These are phyloP conservation scores for Merodon equestris DNA, from an alignment of 2,888 invertebrate genomes.

Conservation along the genomic window DNA sequence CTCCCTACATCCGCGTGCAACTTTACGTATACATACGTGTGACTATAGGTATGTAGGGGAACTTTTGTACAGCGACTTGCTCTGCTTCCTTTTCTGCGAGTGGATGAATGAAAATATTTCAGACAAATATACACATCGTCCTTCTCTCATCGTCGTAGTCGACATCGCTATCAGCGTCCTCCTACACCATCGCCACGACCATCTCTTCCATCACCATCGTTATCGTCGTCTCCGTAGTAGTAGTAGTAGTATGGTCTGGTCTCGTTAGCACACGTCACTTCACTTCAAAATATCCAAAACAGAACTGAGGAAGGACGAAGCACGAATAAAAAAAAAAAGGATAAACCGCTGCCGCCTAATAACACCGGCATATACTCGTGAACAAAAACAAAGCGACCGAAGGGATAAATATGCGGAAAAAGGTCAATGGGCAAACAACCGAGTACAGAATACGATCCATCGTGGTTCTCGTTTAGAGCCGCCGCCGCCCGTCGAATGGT, in stretches of 20 bases:
- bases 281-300: constrained; percentile 65
- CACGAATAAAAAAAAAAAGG: constrained; percentile 37
- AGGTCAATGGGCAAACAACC: constrained; percentile 54
- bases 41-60: neutral
- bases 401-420: constrained; percentile 63
- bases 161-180: neutral
- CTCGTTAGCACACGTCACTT: constrained; percentile 67
- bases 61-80: constrained; percentile 18
- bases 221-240: constrained; percentile 12
- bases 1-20: constrained; percentile 43
- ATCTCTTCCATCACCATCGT: constrained; percentile 5
- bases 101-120: constrained; percentile 62
- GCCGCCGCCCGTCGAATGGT: constrained; percentile 3
- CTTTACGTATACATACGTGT: constrained; percentile 21
- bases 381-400: constrained; percentile 53
- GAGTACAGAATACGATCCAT: constrained; percentile 21
- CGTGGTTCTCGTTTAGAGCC: constrained; percentile 16
- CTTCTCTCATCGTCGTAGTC: constrained; percentile 36
- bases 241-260: constrained; percentile 36
- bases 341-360: constrained; percentile 58
- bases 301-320: constrained; percentile 30
- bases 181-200: constrained; percentile 22
- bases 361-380: constrained; percentile 44
- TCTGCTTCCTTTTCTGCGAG: constrained; percentile 59
- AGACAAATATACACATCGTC: constrained; percentile 52